Base-by-base conservation (phyloP, 2,888 invertebrate genomes). In the Cheilosia scutellata region DNA sequence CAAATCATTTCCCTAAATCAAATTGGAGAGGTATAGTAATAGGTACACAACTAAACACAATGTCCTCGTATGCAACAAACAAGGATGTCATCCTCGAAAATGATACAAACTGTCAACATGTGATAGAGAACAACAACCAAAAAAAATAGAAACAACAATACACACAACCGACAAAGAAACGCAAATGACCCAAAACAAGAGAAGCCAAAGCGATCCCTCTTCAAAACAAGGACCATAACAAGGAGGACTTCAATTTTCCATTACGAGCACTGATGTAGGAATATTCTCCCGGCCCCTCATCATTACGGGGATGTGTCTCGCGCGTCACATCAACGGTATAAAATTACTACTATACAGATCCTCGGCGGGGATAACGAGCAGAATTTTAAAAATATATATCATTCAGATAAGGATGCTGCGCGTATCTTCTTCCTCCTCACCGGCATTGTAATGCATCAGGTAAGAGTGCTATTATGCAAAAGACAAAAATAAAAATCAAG, bases 41-140 rank as follows among this genome's bases (percentile, higher is more conserved):
- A 33, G 7, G 3, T n/a, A n/a, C 40, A 55, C 27, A 37, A 40
- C 40, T 44, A 44, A 7, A 53, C 51, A 60, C 68, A 71, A 63
- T 51, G 27, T 16, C 27, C 51, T 9, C 57, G 57, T 66, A 57
- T 65, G 65, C 79, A 75, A 76, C 58, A 65, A 51, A 74, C 71
- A 62, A 76, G 75, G 75, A 70, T 80, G 84, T 86, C 71, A 86
- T 80, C 65, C 66, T 80, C 37, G 65, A 55, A 42, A 55, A 79
- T 82, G 87, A 87, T 87, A 87, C 87, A 87, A 87, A 82, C 87
- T 87, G 87, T 87, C 87, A 87, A 87, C 87, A 87, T 87, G 87
- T 66, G 75, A 66, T 27, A 44, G 53, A 70, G 58, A 60, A 57
- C 53, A 71, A 20, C 20, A 20, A 2, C 57, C 57, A 55, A 37